Evolutionary conservation across 2,888 invertebrate genomes (phyloP).

Genomic region (Harpalus rubripes): DNA sequence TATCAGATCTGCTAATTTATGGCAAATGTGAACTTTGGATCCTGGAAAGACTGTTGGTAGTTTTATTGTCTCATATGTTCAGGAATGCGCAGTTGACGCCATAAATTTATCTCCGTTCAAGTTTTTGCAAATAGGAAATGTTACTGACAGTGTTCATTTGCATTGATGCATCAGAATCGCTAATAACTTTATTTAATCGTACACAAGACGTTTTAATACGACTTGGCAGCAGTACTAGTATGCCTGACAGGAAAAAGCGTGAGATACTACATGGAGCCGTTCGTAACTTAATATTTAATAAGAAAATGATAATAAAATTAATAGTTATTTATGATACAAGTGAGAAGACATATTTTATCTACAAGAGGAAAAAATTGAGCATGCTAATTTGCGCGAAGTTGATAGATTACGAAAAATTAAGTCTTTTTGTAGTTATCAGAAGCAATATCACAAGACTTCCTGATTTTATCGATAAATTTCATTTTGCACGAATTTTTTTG

Average conservation of each 20-base stretch:
- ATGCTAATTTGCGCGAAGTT: too few relatives aligned
- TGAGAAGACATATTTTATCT: too few relatives aligned
- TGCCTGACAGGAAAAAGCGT: not conserved
- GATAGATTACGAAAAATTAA: too few relatives aligned
- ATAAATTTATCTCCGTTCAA: constrained; percentile 27
- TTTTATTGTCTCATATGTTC: constrained; percentile 56
- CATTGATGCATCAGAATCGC: constrained; percentile 28
- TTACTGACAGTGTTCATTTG: constrained; percentile 24
- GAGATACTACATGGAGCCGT: too few relatives aligned
- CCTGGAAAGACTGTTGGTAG: not conserved
- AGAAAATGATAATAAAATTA: too few relatives aligned
- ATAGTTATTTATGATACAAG: too few relatives aligned
- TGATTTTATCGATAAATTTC: too few relatives aligned
- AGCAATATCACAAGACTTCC: too few relatives aligned
- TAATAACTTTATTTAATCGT: constrained; percentile 30
- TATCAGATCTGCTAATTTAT: constrained; percentile 46
- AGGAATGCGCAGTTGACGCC: constrained; percentile 47
- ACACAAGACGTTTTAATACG: constrained; percentile 7
- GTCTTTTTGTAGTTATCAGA: too few relatives aligned
- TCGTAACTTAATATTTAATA: too few relatives aligned
- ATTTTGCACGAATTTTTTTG: too few relatives aligned
- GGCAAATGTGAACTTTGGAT: constrained; percentile 32
- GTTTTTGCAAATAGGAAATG: constrained; percentile 40
- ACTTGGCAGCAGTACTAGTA: not conserved
- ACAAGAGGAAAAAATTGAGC: too few relatives aligned